Evolutionary conservation across 2,797 vertebrate species (phyloP).

Genomic region (Neoniphon sammara): DNA sequence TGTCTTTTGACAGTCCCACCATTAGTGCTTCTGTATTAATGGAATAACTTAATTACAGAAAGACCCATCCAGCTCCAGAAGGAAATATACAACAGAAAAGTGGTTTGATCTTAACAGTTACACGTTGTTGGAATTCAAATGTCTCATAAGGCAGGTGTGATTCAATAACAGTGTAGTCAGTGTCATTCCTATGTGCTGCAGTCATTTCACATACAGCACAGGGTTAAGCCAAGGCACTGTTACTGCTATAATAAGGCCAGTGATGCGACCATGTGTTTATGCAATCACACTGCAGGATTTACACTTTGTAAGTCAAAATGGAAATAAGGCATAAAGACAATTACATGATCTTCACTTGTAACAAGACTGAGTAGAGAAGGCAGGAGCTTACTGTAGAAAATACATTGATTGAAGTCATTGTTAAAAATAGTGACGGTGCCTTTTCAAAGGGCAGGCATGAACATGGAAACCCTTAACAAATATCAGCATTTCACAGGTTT

Average conservation of each 20-base stretch:
- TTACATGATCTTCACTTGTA: background rate
- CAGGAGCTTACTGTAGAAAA: constrained; percentile 10
- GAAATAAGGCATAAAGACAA: constrained; percentile 23
- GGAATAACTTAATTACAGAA: constrained; percentile 3
- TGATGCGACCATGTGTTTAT: background rate
- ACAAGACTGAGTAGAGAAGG: constrained; percentile 9
- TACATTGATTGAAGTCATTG: too few species aligned
- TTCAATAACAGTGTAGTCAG: constrained; percentile 34
- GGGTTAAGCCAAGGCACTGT: background rate
- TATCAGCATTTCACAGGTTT: background rate
- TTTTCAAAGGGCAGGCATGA: too few species aligned
- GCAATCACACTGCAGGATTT: background rate
- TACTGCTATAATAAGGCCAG: background rate
- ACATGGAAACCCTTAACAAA: constrained; percentile 3
- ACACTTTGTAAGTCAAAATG: constrained; percentile 16
- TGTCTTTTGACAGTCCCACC: background rate
- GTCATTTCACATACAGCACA: background rate
- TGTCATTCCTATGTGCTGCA: background rate
- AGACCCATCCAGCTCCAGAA: constrained; percentile 3
- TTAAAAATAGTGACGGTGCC: too few species aligned
- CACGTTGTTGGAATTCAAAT: constrained; percentile 11
- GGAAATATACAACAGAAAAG: constrained; percentile 29
- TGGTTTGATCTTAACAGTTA: background rate
- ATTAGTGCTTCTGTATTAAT: constrained; percentile 17
- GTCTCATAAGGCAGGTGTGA: constrained; percentile 30